These are phyloP conservation scores for Chrosomus eos DNA, from an alignment of 2,797 vertebrate genomes.

Conservation along the genomic window DNA sequence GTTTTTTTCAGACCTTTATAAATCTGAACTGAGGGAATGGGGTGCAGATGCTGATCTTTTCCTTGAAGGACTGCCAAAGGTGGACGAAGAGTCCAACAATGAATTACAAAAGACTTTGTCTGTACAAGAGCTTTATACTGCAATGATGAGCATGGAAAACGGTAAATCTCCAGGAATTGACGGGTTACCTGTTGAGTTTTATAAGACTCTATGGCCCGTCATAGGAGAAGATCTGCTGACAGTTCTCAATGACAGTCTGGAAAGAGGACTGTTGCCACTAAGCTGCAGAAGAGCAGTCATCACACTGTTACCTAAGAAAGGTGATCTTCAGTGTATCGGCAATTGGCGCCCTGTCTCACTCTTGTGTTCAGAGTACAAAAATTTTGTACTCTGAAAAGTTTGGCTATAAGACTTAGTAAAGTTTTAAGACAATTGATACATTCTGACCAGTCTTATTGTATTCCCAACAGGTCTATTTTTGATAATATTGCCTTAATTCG, in stretches of 20 bases:
- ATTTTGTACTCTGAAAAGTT: not conserved
- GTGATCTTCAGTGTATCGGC: not conserved
- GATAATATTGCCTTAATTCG: too few relatives aligned
- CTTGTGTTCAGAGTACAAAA: not conserved
- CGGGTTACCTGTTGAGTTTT: not conserved
- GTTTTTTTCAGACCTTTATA: not conserved
- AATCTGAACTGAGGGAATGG: not conserved
- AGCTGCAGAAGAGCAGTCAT: not conserved
- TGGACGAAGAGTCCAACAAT: too few relatives aligned
- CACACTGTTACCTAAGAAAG: not conserved
- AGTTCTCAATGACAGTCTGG: not conserved
- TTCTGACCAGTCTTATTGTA: too few relatives aligned
- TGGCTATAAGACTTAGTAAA: too few relatives aligned
- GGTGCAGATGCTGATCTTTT: not conserved
- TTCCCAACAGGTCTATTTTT: too few relatives aligned
- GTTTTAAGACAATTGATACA: too few relatives aligned
- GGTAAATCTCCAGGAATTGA: not conserved
- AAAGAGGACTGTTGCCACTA: not conserved
- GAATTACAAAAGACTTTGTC: too few relatives aligned
- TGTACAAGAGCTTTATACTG: too few relatives aligned
- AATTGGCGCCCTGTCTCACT: not conserved
- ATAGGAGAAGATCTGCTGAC: not conserved
- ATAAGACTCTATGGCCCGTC: not conserved
- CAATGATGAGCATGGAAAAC: too few relatives aligned
- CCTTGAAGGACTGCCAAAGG: not conserved